A percentile compares a stretch with the other conserved stretches of the same genome.
phyloP scores from a whole-genome alignment of 2,888 invertebrate species.

The Leptinotarsa peninsularis region DNA sequence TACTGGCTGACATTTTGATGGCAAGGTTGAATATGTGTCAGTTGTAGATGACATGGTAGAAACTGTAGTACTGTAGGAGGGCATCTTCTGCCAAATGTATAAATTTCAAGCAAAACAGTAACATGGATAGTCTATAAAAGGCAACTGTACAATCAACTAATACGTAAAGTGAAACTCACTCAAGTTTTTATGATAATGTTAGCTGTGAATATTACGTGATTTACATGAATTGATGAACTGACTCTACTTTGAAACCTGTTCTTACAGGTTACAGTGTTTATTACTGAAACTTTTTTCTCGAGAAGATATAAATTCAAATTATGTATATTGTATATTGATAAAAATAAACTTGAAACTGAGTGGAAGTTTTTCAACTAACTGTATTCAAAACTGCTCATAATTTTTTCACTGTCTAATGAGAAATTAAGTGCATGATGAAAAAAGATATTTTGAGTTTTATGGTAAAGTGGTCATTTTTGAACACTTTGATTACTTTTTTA shows the following conservation, averaged over 20 bases:
- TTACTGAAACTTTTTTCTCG: neutral
- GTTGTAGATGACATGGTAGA: conserved; percentile 18
- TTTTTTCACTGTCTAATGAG: too few species aligned
- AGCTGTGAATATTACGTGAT: neutral
- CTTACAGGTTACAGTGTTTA: neutral
- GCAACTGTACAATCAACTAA: conserved; percentile 45
- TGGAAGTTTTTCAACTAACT: neutral
- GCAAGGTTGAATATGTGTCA: conserved; percentile 12
- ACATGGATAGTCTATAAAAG: conserved; percentile 18
- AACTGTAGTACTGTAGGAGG: conserved; percentile 5
- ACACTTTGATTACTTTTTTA: neutral
- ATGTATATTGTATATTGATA: neutral
- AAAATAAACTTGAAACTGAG: neutral
- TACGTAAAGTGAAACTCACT: conserved; percentile 37
- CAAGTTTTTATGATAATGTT: conserved; percentile 5
- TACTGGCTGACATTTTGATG: conserved; percentile 4
- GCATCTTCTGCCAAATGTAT: conserved; percentile 1
- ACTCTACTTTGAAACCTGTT: neutral
- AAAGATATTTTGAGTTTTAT: neutral
- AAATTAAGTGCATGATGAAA: too few species aligned
- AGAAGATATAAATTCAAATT: neutral
- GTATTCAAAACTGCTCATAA: neutral
- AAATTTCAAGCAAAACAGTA: neutral
- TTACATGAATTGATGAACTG: neutral
- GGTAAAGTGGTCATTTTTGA: neutral